phyloP scores from a whole-genome alignment of 2,888 invertebrate genomes.

The Macropis europaea region DNA sequence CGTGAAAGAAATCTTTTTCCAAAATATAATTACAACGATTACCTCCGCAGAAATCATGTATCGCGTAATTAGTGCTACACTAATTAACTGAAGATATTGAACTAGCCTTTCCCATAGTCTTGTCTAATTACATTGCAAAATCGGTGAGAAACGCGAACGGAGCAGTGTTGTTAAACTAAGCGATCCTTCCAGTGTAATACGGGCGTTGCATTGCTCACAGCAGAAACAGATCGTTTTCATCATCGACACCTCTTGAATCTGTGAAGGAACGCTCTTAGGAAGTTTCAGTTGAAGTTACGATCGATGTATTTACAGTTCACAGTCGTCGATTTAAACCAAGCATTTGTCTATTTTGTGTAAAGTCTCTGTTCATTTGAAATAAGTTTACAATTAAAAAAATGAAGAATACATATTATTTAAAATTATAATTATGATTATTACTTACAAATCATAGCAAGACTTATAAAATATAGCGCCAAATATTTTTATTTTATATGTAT shows the following conservation, averaged over 20 bases:
- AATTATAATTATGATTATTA: too few relatives aligned
- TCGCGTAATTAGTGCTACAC: conserved; percentile 11
- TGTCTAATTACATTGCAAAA: conserved; percentile 44
- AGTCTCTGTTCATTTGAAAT: too few relatives aligned
- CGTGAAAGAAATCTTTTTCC: neutral
- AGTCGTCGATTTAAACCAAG: too few relatives aligned
- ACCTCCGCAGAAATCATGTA: neutral
- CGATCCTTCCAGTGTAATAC: conserved; percentile 15
- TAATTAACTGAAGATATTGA: conserved; percentile 42
- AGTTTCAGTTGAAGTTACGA: neutral
- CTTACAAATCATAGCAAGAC: too few relatives aligned
- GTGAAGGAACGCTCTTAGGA: neutral
- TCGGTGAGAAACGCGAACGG: conserved; percentile 7
- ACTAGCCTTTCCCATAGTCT: conserved; percentile 32
- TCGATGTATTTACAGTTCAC: neutral
- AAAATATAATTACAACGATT: neutral
- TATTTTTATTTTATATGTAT: too few relatives aligned
- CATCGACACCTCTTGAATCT: conserved; percentile 24
- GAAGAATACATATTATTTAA: too few relatives aligned
- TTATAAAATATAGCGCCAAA: too few relatives aligned
- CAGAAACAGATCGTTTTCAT: conserved; percentile 27
- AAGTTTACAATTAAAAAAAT: too few relatives aligned
- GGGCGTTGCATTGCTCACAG: conserved; percentile 14
- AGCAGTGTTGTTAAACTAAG: conserved; percentile 18
- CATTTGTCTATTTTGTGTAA: too few relatives aligned